A percentile compares a stretch with the other conserved stretches of the same genome.
Evolutionary conservation across 2,797 vertebrate species (phyloP).

Genomic region (Naso thynnoides): DNA sequence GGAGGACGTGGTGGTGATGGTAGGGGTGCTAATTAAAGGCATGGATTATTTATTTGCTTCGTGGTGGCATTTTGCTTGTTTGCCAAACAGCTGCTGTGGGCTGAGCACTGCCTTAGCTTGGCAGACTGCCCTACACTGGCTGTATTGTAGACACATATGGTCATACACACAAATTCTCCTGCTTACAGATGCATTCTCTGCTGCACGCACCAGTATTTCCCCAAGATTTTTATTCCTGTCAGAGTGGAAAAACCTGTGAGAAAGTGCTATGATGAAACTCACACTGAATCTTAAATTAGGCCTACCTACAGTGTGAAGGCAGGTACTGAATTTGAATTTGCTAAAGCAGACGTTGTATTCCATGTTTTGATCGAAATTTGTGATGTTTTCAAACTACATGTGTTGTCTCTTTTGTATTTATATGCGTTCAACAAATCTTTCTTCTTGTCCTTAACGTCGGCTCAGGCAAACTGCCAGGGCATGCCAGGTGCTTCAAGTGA

Average conservation of each 20-base stretch:
- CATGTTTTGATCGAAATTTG: not conserved
- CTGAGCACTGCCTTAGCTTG: constrained; percentile 50
- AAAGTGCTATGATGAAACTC: constrained; percentile 15
- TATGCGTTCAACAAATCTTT: constrained; percentile 1
- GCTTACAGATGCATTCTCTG: constrained; percentile 27
- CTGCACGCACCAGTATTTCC: constrained; percentile 23
- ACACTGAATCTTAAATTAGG: constrained; percentile 26
- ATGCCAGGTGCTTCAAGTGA: constrained; percentile 34
- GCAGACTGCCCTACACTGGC: constrained; percentile 42
- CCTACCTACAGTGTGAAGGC: constrained; percentile 12
- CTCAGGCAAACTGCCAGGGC: constrained; percentile 11
- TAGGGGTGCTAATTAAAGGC: constrained; percentile 70
- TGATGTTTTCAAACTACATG: constrained; percentile 10
- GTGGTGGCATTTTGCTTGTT: constrained; percentile 71
- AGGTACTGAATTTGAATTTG: constrained; percentile 16
- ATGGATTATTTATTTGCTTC: constrained; percentile 78
- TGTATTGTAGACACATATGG: constrained; percentile 53
- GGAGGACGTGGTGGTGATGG: constrained; percentile 18
- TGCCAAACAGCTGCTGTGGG: constrained; percentile 68
- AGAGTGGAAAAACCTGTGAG: constrained; percentile 7
- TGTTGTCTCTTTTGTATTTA: not conserved
- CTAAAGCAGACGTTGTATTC: not conserved
- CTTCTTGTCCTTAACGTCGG: not conserved
- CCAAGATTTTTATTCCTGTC: constrained; percentile 33
- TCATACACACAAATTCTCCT: constrained; percentile 28